Evolutionary conservation across 2,797 vertebrate genomes (phyloP), one percentile per base, ranked within the genome.

Genomic region (Macroramphosus scolopax): DNA sequence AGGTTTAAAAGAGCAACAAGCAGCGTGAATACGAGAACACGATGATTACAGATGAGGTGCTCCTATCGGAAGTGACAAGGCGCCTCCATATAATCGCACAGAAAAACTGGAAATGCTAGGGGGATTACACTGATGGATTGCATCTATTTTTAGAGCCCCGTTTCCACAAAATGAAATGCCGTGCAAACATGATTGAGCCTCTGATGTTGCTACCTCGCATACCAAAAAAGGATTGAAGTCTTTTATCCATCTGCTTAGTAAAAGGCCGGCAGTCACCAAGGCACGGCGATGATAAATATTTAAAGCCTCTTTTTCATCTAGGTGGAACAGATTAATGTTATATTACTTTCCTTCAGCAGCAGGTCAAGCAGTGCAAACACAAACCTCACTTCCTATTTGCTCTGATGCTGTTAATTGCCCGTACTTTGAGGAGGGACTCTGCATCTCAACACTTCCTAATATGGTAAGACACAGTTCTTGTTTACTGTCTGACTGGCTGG

Each of bases 361-460:
- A 69, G 77, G 61, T 34, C 46, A 31, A 65, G n/a, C n/a, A n/a
- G n/a, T n/a, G n/a, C n/a, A n/a, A n/a, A n/a, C n/a, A n/a, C n/a
- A n/a, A n/a, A n/a, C n/a, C n/a, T n/a, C 44, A 82, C 81, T 87
- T 86, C 87, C 85, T 53, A 63, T 84, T 80, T 81, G 29, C 40
- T 28, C 17, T 57, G 60, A 50, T 51, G 60, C 51, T 36, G 77
- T 64, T 83, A 75, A 86, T 72, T 84, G 70, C 72, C 49, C 40
- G 25, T 12, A 33, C 63, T 70, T 51, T 50, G 26, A 37, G 51
- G 63, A 41, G 60, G 37, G 44, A 32, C 31, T 26, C 28, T 17
- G 22, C 25, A 15, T 49, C 5, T n/a, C 68, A 65, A 31, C 36
- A 68, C 54, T 72, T 78, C 88, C 84, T 71, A 89, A 78, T 87